These are phyloP conservation scores for Ophioninae sp. DNA, from an alignment of 2,888 invertebrate species.

Conservation along the genomic window DNA sequence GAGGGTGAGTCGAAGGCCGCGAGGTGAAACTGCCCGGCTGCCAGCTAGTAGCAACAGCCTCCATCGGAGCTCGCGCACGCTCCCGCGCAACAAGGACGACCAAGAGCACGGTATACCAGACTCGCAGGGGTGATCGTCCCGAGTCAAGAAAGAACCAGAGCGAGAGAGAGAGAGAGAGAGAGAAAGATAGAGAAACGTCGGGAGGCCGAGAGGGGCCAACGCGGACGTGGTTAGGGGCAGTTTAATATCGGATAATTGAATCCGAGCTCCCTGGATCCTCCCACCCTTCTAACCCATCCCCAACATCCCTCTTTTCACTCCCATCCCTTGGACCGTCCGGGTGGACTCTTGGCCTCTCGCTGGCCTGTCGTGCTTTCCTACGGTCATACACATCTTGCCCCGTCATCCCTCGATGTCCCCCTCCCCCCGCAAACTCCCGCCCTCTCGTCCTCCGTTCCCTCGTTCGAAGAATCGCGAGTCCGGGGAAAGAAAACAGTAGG, in stretches of 20 bases:
- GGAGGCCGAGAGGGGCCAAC: constrained; percentile 67
- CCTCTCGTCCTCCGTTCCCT: too few species aligned
- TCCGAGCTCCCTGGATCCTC: constrained; percentile 74
- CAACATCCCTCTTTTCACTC: too few species aligned
- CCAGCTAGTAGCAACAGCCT: constrained; percentile 66
- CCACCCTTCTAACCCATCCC: too few species aligned
- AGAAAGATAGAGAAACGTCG: too few species aligned
- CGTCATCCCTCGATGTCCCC: constrained; percentile 39
- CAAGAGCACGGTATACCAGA: too few species aligned
- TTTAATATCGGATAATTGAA: constrained; percentile 81
- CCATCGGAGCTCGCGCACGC: constrained; percentile 76
- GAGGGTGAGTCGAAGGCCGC: too few species aligned
- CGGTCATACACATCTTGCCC: constrained; percentile 64
- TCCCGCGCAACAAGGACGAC: neutral
- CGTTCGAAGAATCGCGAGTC: constrained; percentile 18
- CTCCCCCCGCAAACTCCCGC: too few species aligned
- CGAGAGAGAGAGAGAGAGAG: constrained; percentile 53
- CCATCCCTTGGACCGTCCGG: constrained; percentile 60
- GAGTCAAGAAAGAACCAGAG: constrained; percentile 12
- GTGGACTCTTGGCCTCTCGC: constrained; percentile 63
- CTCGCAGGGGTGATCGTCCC: too few species aligned
- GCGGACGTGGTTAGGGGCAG: constrained; percentile 78
- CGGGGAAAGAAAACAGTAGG: constrained; percentile 57
- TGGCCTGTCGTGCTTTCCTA: constrained; percentile 48
- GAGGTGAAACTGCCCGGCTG: constrained; percentile 47